Evolutionary conservation across 2,797 vertebrate species (phyloP), one percentile per base, ranked within the genome.

Genomic region (Buphagus erythrorhynchus): DNA sequence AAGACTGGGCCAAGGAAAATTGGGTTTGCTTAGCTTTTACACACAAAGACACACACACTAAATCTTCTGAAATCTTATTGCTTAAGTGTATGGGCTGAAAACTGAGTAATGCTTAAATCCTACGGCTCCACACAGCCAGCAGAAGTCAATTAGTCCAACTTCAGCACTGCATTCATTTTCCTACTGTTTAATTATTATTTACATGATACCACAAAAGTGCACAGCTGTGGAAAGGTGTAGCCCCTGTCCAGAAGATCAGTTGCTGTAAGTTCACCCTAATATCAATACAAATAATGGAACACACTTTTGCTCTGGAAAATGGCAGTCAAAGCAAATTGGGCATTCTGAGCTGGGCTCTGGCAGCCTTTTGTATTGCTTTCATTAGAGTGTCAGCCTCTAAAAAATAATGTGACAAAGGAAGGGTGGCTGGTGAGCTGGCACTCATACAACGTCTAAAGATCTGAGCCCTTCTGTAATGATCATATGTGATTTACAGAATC

Each of bases 321-420:
- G 95, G 90, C 90, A 96, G 93, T 96, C 92, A 96, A 96, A 97
- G 95, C 92, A 97, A 97, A 97, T 96, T 91, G 92, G 96, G 95
- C 95, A 96, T 93, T 97, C 91, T 91, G 96, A 91, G 96, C 95
- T 91, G 95, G 95, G 92, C 75, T 94, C 94, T 94, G 94, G 94
- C 95, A 94, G 96, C 85, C 94, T 97, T 97, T 96, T 96, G 92
- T 96, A 86, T 93, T 36, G 95, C 96, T 96, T 97, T 97, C 95
- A 96, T 97, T 96, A 97, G 95, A 95, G 96, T 92, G 95, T 96
- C 95, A 96, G 92, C 31, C 86, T 95, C 91, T 92, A 85, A 95
- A 94, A 97, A 95, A 92, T 95, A 90, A 95, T 42, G 95, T 81
- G 95, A 96, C 95, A 96, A 97, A 97, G 95, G 94, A 91, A 95